A percentile compares a stretch with the other conserved stretches of the same genome.
Evolutionary conservation across 2,797 vertebrate genomes (phyloP).

Genomic region (Notoglanidium macrostoma): DNA sequence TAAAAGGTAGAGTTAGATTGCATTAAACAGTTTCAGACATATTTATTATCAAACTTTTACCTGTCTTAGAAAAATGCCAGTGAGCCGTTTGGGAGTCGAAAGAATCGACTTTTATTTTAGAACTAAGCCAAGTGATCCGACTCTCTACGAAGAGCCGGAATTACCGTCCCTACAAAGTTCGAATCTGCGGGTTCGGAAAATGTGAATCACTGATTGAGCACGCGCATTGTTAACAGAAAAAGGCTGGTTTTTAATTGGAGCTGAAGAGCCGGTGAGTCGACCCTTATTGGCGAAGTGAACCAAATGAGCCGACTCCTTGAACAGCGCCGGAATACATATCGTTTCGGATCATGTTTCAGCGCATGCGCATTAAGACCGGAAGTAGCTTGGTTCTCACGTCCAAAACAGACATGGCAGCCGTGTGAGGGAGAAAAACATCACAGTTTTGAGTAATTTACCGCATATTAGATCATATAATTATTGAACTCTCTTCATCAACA

Average conservation of each 20-base stretch:
- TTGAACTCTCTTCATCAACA: constrained; percentile 50
- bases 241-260: not conserved
- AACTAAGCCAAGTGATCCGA: not conserved
- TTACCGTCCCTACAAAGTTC: no score
- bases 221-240: no score
- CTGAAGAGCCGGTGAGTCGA: not conserved
- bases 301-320: not conserved
- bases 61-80: not conserved
- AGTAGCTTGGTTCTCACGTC: not conserved
- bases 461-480: not conserved
- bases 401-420: constrained; percentile 15
- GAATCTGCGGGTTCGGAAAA: no score
- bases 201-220: no score
- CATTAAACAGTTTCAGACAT: not conserved
- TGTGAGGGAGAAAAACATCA: not conserved
- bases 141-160: not conserved
- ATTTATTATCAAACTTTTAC: not conserved
- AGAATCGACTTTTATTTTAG: not conserved
- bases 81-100: not conserved
- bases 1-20: not conserved
- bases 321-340: no score
- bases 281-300: not conserved
- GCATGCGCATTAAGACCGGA: constrained; percentile 15
- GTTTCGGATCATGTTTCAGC: not conserved
- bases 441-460: not conserved